Base-by-base conservation (phyloP, 2,888 invertebrate genomes). In the Acronicta alni region DNA sequence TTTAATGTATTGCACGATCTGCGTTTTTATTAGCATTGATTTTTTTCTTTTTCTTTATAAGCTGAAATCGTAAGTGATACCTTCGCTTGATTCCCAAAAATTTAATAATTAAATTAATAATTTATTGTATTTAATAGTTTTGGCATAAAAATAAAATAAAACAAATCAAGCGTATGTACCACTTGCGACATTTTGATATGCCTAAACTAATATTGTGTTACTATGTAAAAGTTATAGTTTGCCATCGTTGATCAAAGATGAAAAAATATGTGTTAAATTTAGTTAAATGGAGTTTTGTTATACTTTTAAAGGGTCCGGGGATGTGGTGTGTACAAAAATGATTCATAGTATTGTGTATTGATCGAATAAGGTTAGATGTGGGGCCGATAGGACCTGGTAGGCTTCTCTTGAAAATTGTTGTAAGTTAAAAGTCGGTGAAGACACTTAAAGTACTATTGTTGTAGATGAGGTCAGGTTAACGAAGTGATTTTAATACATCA, bases 371-470 rank as follows among this genome's bases (percentile, higher is more conserved):
- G 83, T 83, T 91, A 92, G 91, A 80, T 87, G 88, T 86, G 90
- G 77, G 83, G 83, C 82, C 80, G 80, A 55, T 71, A 71, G 75
- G 84, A 80, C 86, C 80, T 78, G 58, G 71, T 89, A 89, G 87
- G 87, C 86, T 89, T 91, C 87, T 87, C 86, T 87, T 85, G 82
- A 81, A 82, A 87, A 82, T 93, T 92, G 92, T 93, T 92, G 92
- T 92, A 91, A 90, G 86, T 84, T 85, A 79, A 72, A 83, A 86
- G 93, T 91, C 90, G 85, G 84, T 86, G 83, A 86, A 90, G 93
- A 86, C 90, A 93, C 93, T 93, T 93, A 92, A 88, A 93, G 93
- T 94, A 94, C 93, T 93, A 91, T 89, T 89, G 92, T 91, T 91
- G 89, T 91, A 90, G 87, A 72, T 83, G 75, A 66, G 63, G 70